Conservation (phyloP, 2,888 invertebrate species). For the Pseudanteris insignis region DNA sequence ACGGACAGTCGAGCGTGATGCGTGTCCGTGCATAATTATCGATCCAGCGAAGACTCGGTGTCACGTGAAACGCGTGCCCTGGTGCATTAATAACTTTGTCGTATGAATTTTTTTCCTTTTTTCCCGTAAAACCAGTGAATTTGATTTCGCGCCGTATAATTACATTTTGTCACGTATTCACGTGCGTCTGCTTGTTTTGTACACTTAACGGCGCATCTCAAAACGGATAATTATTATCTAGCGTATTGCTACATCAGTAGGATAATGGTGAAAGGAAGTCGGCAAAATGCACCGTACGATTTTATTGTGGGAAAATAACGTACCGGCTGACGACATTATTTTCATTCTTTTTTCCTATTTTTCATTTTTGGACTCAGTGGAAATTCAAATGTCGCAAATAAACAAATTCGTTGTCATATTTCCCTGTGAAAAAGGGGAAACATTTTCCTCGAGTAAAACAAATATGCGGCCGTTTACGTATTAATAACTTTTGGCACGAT, state of each 20-base stretch:
- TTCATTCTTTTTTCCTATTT: too few relatives aligned
- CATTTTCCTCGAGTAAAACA: too few relatives aligned
- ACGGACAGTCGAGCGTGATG: conserved; percentile 20
- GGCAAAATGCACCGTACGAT: too few relatives aligned
- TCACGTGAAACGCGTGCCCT: conserved; percentile 30
- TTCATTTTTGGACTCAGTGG: too few relatives aligned
- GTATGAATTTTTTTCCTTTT: conserved; percentile 15
- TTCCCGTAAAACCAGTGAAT: conserved; percentile 15
- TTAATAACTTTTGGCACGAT: too few relatives aligned
- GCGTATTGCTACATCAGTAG: not conserved
- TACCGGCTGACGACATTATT: too few relatives aligned
- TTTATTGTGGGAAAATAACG: too few relatives aligned
- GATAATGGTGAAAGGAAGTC: not conserved
- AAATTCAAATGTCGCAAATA: too few relatives aligned
- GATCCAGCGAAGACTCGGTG: conserved; percentile 18
- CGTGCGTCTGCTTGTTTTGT: conserved; percentile 1
- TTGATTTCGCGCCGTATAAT: conserved; percentile 15
- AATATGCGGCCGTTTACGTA: too few relatives aligned
- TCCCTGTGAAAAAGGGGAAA: too few relatives aligned
- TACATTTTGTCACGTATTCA: conserved; percentile 22
- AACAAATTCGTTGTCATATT: too few relatives aligned
- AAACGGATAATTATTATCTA: not conserved
- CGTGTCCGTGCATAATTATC: conserved; percentile 45
- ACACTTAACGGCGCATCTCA: conserved; percentile 1
- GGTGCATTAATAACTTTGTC: conserved; percentile 38